These are phyloP conservation scores for Magallana gigas DNA, from an alignment of 1,140 invertebrate species.

Conservation along the genomic window DNA sequence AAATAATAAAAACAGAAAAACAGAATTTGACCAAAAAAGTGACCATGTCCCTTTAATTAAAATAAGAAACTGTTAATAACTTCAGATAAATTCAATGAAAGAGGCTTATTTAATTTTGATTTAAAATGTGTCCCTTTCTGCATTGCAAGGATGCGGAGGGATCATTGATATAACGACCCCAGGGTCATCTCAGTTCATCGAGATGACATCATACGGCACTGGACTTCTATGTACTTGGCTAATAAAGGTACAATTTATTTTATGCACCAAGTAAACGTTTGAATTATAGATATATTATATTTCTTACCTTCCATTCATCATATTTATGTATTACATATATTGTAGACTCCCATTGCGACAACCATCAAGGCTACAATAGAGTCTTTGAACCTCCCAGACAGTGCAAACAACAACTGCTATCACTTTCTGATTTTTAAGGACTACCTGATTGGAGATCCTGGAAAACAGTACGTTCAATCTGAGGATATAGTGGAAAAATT, in stretches of 20 bases:
- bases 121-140: too few species aligned
- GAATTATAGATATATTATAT: too few species aligned
- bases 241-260: slow-evolving; percentile 1
- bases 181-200: background rate
- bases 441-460: background rate
- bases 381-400: background rate
- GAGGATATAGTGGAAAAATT: too few species aligned
- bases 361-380: background rate
- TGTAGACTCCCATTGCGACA: background rate
- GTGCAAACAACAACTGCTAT: background rate
- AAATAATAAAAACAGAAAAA: too few species aligned
- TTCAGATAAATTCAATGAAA: too few species aligned
- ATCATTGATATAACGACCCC: background rate
- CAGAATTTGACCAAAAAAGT: too few species aligned
- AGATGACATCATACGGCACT: slow-evolving; percentile 11
- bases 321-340: too few species aligned
- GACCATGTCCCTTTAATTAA: too few species aligned
- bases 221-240: slow-evolving; percentile 7
- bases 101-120: too few species aligned
- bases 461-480: background rate
- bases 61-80: too few species aligned
- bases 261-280: too few species aligned
- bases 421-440: slow-evolving; percentile 16
- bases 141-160: background rate
- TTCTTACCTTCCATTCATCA: too few species aligned